A percentile compares a stretch with the other conserved stretches of the same genome.
These are phyloP conservation scores for Rhamphomyia laevipes DNA, from an alignment of 2,888 invertebrate species.

Conservation along the genomic window DNA sequence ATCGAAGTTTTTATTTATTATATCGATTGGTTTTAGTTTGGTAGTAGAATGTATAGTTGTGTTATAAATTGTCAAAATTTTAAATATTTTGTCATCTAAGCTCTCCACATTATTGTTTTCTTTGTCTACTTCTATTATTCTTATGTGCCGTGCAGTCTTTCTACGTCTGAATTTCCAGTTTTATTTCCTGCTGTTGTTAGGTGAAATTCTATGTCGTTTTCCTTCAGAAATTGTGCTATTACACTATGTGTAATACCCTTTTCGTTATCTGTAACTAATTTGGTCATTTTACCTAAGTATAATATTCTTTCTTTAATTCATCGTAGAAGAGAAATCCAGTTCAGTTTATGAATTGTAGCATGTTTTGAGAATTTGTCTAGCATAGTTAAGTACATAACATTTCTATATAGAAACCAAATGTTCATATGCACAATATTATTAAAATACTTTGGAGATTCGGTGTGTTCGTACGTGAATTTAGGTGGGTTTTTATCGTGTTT, in stretches of 20 bases:
- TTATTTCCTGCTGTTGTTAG: conserved; percentile 6
- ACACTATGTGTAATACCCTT: conserved; percentile 1
- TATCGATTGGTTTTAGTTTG: background rate
- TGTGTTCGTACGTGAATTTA: background rate
- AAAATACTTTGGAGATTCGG: background rate
- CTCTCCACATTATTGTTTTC: background rate
- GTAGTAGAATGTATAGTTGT: conserved; percentile 1
- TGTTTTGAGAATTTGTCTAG: conserved; percentile 8
- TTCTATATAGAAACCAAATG: conserved; percentile 5
- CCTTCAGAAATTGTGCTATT: conserved; percentile 3
- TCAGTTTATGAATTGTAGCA: background rate
- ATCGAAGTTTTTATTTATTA: background rate
- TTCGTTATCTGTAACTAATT: background rate
- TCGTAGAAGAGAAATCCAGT: conserved; percentile 5
- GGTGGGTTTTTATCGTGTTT: conserved; percentile 1
- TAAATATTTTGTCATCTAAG: background rate
- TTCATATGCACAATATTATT: conserved; percentile 6
- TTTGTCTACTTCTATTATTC: conserved; percentile 4
- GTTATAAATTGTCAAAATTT: conserved; percentile 1
- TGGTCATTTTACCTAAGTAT: conserved; percentile 5
- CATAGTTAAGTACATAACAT: conserved; percentile 5
- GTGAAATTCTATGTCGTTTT: conserved; percentile 5
- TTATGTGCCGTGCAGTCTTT: conserved; percentile 8
- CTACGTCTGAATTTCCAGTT: conserved; percentile 10
- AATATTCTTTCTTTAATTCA: conserved; percentile 2